Conservation (phyloP, 2,113 vertebrate species). For the Chaetops frenatus region DNA sequence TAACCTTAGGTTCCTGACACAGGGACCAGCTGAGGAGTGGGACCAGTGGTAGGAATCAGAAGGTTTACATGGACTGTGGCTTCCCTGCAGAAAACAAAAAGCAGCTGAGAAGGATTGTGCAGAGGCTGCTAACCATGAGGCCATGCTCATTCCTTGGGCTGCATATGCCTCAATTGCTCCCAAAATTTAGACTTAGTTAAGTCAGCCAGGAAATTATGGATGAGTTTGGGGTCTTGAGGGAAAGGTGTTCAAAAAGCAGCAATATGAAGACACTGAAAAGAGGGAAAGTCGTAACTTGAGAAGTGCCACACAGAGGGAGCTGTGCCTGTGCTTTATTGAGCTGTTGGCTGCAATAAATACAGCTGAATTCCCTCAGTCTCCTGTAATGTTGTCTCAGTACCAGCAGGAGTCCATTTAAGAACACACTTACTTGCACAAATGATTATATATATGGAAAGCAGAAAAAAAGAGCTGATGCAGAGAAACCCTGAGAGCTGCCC, state of each 20-base stretch:
- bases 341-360: constrained; percentile 38
- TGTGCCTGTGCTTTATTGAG: constrained; percentile 23
- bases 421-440: neutral
- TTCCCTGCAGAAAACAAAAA: neutral
- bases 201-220: neutral
- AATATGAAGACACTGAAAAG: neutral
- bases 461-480: neutral
- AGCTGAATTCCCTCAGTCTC: constrained; percentile 3
- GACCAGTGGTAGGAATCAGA: neutral
- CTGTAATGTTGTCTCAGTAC: constrained; percentile 11
- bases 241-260: neutral
- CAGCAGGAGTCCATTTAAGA: constrained; percentile 46
- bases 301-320: constrained; percentile 1
- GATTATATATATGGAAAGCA: neutral
- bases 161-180: neutral
- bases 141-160: neutral
- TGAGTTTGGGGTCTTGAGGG: neutral
- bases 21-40: neutral
- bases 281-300: neutral
- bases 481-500: neutral
- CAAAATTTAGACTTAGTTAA: neutral
- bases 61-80: neutral
- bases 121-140: neutral
- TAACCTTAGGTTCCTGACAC: neutral
- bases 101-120: neutral